A percentile compares a stretch with the other conserved stretches of the same genome.
Conservation (phyloP, 2,888 invertebrate genomes). For the Horisme vitalbata region DNA sequence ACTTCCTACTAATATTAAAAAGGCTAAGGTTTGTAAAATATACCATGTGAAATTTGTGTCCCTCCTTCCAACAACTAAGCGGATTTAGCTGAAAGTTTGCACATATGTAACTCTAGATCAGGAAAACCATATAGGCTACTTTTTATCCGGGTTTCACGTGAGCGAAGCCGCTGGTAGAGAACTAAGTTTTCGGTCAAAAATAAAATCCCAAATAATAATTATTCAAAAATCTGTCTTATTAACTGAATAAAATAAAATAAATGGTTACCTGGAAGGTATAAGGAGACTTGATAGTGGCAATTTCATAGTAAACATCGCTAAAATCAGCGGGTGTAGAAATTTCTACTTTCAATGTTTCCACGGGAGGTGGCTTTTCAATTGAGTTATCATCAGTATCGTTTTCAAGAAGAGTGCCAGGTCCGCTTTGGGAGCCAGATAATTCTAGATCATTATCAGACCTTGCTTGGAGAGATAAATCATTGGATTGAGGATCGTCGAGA, state of each 20-base stretch:
- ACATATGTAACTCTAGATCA: no score
- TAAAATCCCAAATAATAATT: no score
- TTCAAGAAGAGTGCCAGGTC: slow-evolving; percentile 84
- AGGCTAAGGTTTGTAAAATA: no score
- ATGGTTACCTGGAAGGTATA: slow-evolving; percentile 92
- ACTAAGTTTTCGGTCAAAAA: no score
- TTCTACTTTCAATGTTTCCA: slow-evolving; percentile 93
- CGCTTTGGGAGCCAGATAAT: slow-evolving; percentile 87
- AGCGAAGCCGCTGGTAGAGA: no score
- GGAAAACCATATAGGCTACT: no score
- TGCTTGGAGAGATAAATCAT: slow-evolving; percentile 81
- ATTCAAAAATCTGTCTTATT: slow-evolving; percentile 4
- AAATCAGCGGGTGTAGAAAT: slow-evolving; percentile 94
- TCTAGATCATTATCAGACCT: slow-evolving; percentile 87
- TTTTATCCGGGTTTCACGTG: no score
- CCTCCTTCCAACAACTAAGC: no score
- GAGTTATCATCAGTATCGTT: slow-evolving; percentile 85
- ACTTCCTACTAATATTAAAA: no score
- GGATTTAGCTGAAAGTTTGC: no score
- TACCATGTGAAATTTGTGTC: no score
- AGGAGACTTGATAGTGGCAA: slow-evolving; percentile 94
- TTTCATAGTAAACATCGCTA: slow-evolving; percentile 93
- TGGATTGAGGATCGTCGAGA: slow-evolving; percentile 69
- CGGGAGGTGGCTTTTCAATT: slow-evolving; percentile 84
- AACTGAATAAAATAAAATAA: background rate